Percentiles rank a stretch among this genome's conserved stretches.
These are phyloP conservation scores for Torymus auratus DNA, from an alignment of 2,888 invertebrate species.

Conservation along the genomic window DNA sequence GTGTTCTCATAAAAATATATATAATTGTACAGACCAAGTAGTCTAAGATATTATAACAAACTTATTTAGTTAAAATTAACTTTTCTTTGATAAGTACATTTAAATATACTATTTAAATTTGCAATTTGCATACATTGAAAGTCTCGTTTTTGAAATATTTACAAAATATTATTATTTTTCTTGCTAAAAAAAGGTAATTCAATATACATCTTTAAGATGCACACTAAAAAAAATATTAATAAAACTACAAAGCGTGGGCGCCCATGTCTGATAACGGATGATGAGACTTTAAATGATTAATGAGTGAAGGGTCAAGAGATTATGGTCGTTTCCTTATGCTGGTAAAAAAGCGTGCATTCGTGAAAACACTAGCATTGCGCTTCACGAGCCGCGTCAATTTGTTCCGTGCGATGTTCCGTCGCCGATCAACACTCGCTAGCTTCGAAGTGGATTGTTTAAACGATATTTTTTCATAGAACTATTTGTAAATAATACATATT, in stretches of 20 bases:
- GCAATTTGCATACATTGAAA: constrained; percentile 1
- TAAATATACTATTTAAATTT: background rate
- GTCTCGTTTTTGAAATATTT: constrained; percentile 51
- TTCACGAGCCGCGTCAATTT: constrained; percentile 27
- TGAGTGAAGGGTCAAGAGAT: background rate
- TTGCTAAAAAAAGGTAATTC: no score
- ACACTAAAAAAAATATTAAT: no score
- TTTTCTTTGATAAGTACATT: background rate
- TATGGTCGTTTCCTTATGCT: constrained; percentile 20
- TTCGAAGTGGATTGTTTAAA: constrained; percentile 49
- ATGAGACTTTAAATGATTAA: constrained; percentile 14
- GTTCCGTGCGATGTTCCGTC: constrained; percentile 31
- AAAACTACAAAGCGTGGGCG: constrained; percentile 2
- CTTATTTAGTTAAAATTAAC: constrained; percentile 23
- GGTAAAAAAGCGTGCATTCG: background rate
- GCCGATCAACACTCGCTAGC: constrained; percentile 31
- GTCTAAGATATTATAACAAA: constrained; percentile 13
- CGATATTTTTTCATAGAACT: constrained; percentile 52
- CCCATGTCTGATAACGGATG: constrained; percentile 19
- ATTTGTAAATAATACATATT: constrained; percentile 45
- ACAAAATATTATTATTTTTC: background rate
- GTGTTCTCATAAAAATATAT: constrained; percentile 8
- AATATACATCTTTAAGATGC: no score
- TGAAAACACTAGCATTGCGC: background rate
- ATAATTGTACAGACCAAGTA: constrained; percentile 32